Percentiles rank a stretch among this genome's conserved stretches.
Conservation (phyloP, 2,888 invertebrate genomes). For the Lasioglossum calceatum region DNA sequence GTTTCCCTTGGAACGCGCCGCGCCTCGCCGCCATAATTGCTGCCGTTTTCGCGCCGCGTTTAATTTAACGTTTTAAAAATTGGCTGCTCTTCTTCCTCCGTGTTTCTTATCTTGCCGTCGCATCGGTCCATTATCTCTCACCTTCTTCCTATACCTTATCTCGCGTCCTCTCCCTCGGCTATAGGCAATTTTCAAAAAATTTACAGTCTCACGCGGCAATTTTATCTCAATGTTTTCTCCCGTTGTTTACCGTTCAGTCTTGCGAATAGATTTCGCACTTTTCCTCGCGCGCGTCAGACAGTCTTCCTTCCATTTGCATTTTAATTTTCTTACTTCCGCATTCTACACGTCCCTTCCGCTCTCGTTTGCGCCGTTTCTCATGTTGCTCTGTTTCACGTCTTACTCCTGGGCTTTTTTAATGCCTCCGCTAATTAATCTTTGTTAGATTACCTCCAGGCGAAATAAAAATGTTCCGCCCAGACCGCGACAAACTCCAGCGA, state of each 20-base stretch:
- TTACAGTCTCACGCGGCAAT: not conserved
- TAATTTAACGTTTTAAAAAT: conserved; percentile 34
- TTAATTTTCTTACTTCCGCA: not conserved
- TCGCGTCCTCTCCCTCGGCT: not conserved
- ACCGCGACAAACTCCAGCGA: not conserved
- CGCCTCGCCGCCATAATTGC: conserved; percentile 30
- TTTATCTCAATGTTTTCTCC: not conserved
- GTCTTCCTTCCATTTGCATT: not conserved
- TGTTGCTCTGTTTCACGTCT: not conserved
- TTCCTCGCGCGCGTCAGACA: not conserved
- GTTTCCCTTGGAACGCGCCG: not conserved
- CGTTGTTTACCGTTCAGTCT: not conserved
- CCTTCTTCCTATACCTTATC: not conserved
- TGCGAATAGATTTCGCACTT: not conserved
- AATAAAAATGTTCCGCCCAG: not conserved
- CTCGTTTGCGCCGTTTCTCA: not conserved
- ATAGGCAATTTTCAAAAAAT: not conserved
- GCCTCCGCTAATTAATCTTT: not conserved
- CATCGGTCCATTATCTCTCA: not conserved
- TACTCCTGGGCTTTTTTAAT: not conserved
- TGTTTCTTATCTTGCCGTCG: not conserved
- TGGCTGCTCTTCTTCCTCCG: not conserved
- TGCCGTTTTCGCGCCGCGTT: conserved; percentile 17
- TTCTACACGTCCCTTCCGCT: not conserved
- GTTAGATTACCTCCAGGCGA: not conserved